Conservation (phyloP, 2,797 vertebrate genomes). For the Anniella stebbinsi region DNA sequence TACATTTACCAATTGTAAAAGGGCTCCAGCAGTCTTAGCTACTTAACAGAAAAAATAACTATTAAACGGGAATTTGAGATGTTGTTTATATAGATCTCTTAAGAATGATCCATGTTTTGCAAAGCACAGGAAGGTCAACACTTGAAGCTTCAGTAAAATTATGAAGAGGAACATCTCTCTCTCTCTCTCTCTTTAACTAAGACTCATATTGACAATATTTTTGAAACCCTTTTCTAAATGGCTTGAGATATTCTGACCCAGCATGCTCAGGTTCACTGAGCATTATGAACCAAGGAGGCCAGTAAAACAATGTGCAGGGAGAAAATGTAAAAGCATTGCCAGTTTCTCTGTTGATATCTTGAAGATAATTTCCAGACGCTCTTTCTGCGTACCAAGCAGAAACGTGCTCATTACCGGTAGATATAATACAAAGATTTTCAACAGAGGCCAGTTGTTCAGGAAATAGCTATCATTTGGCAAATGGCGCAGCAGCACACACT, state of each 20-base stretch:
- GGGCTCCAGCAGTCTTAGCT: neutral
- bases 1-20: neutral
- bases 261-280: constrained; percentile 55
- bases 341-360: constrained; percentile 75
- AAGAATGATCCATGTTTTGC: neutral
- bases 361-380: constrained; percentile 72
- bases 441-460: constrained; percentile 74
- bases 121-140: neutral
- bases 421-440: constrained; percentile 66
- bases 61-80: neutral
- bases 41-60: neutral
- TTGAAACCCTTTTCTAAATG: neutral
- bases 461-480: constrained; percentile 83
- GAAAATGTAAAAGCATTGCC: constrained; percentile 72
- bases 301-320: constrained; percentile 61
- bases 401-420: constrained; percentile 76
- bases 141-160: neutral
- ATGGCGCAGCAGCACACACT: constrained; percentile 80
- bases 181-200: neutral
- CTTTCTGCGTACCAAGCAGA: constrained; percentile 73
- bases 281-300: constrained; percentile 45
- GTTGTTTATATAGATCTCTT: neutral
- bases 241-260: constrained; percentile 37
- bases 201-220: neutral
- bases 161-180: no score